Base-by-base conservation (phyloP, 1,140 invertebrate genomes). In the Drosophila asahinai region DNA sequence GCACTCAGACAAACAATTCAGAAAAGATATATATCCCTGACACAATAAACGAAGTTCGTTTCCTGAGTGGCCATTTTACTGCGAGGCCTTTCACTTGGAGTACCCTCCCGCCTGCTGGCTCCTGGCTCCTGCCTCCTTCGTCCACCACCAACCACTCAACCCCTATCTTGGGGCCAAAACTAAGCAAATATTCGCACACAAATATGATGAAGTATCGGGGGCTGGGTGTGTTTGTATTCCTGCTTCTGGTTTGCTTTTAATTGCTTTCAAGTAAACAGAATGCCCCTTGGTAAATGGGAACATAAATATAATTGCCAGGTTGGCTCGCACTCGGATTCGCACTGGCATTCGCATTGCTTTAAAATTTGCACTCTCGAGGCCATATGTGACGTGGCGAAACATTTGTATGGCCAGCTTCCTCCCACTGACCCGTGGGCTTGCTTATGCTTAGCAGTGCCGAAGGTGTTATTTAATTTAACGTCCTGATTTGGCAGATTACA, bases 21-120 rank as follows among this genome's bases (percentile, higher is more conserved):
- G 36, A 77, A 77, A 54, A 70, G 63, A 77, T 71, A 71, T 67
- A 87, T 87, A 89, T 87, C 73, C 77, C 84, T 89, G 84, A 87
- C 83, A 87, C 83, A 87, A 87, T 89, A 87, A 87, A 87, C 84
- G 84, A 87, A 89, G 52, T 87, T 87, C 83, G 83, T 89, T 87
- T 89, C 84, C 84, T 89, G 83, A 87, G 83, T 89, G 84, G 77
- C 83, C 83, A 87, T 87, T 87, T 87, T 77, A 87, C 81, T 87
- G 84, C 64, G 74, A 89, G 83, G 81, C 84, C 82, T 87, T 83
- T 83, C 65, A 83, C 74, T 66, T 57, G 45, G 43, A 57, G 54
- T 61, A 25, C 55, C 47, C 59, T 38, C 36, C 40, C 30, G 17
- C 42, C 19, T 27, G 11, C 12, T 1, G 14, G 42, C 49, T 12